These are phyloP conservation scores for Dicyrtomina minuta DNA, from an alignment of 2,888 invertebrate genomes.

Conservation along the genomic window DNA sequence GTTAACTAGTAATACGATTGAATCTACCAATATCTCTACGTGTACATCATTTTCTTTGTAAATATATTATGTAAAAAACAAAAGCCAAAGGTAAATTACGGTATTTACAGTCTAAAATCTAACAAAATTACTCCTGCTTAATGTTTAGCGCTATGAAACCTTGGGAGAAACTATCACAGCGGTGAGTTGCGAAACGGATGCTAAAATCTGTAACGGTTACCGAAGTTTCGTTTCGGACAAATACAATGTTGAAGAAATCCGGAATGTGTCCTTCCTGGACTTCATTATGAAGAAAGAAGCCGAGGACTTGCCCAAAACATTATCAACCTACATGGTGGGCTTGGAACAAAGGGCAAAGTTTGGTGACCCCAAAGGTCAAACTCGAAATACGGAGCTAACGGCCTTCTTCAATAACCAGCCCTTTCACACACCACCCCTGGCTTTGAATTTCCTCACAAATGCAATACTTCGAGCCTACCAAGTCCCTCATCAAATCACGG, in stretches of 20 bases:
- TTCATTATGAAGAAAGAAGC: conserved; percentile 37
- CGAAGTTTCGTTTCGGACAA: conserved; percentile 35
- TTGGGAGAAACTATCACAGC: conserved; percentile 45
- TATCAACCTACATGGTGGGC: conserved; percentile 45
- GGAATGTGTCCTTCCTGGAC: conserved; percentile 39
- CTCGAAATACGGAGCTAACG: not conserved
- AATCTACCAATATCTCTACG: no score
- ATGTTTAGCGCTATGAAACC: conserved; percentile 47
- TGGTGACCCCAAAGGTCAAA: no score
- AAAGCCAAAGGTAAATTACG: no score
- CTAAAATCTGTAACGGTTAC: conserved; percentile 43
- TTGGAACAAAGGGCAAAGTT: conserved; percentile 36
- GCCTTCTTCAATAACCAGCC: conserved; percentile 73
- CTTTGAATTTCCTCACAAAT: conserved; percentile 67
- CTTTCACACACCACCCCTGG: conserved; percentile 70
- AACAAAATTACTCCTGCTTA: not conserved
- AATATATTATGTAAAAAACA: no score
- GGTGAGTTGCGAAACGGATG: conserved; percentile 38
- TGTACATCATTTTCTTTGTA: no score
- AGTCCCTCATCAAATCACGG: conserved; percentile 56
- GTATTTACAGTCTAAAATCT: no score
- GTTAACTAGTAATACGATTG: no score
- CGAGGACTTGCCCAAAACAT: conserved; percentile 36
- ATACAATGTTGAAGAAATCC: conserved; percentile 35
- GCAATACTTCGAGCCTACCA: conserved; percentile 62